Evolutionary conservation across 2,113 vertebrate species (phyloP).

Genomic region (Pycnonotus jocosus): DNA sequence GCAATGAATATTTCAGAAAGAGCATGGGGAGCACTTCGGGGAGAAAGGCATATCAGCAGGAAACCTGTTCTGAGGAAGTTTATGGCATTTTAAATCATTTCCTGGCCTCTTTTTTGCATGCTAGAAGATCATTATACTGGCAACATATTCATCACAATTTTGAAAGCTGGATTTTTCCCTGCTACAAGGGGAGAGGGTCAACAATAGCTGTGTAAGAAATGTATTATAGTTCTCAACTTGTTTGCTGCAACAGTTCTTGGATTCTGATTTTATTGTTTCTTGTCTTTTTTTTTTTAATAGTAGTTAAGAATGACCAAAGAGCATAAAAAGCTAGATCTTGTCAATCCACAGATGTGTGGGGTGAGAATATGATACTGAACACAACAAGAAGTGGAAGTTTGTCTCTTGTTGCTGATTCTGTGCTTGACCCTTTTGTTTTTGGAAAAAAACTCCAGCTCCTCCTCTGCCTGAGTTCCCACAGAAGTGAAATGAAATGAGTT

Average conservation of each 20-base stretch:
- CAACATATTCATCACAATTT: conserved; percentile 1
- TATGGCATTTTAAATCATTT: conserved; percentile 63
- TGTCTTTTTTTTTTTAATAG: not conserved
- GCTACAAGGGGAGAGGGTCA: not conserved
- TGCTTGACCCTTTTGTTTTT: not conserved
- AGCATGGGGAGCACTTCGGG: conserved; percentile 40
- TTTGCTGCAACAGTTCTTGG: not conserved
- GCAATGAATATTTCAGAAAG: conserved; percentile 64
- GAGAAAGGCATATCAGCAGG: conserved; percentile 52
- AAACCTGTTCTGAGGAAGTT: conserved; percentile 50
- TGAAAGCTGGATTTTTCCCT: conserved; percentile 10
- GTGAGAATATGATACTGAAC: not conserved
- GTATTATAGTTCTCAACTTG: not conserved
- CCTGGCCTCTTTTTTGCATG: conserved; percentile 17
- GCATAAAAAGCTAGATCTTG: not conserved
- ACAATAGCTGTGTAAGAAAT: not conserved
- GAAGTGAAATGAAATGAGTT: not conserved
- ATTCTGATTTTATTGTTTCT: not conserved
- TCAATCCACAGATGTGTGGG: not conserved
- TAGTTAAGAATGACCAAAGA: not conserved
- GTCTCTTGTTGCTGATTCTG: not conserved
- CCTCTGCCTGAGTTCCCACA: not conserved
- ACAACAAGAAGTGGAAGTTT: not conserved
- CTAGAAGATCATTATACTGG: conserved; percentile 29
- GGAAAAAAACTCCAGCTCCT: not conserved